A percentile compares a stretch with the other conserved stretches of the same genome.
Conservation (phyloP, 2,797 vertebrate genomes). For the Thalassophryne amazonica region DNA sequence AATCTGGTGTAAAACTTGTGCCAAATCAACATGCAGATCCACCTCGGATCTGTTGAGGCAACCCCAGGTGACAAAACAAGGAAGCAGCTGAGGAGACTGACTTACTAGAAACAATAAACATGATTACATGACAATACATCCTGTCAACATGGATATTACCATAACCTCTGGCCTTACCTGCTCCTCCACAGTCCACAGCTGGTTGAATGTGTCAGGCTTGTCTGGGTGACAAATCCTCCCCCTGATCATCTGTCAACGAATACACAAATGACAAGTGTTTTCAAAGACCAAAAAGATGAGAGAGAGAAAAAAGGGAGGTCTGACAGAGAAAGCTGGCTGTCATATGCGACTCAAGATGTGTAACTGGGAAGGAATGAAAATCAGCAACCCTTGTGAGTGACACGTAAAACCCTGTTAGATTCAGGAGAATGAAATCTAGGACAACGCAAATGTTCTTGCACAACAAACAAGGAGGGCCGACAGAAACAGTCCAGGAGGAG, state of each 20-base stretch:
- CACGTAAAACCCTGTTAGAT: constrained; percentile 41
- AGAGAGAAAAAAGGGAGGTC: no score
- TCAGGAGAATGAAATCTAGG: constrained; percentile 13
- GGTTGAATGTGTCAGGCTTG: constrained; percentile 98
- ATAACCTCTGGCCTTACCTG: no score
- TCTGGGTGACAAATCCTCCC: constrained; percentile 91
- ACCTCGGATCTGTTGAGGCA: no score
- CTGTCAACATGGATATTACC: no score
- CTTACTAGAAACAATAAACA: no score
- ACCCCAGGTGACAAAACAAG: no score
- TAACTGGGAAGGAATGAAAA: constrained; percentile 17
- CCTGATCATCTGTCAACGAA: constrained; percentile 89
- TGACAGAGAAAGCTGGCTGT: constrained; percentile 40
- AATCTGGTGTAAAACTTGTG: no score
- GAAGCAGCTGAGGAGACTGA: no score
- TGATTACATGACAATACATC: no score
- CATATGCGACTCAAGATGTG: constrained; percentile 26
- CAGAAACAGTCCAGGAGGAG: constrained; percentile 21
- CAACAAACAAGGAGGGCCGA: constrained; percentile 8
- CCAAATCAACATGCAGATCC: no score
- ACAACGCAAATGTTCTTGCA: constrained; percentile 32
- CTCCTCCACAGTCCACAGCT: constrained; percentile 96
- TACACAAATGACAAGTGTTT: constrained; percentile 36
- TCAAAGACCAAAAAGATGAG: constrained; percentile 22
- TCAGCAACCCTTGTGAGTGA: constrained; percentile 28